Conservation (phyloP, 2,797 vertebrate species). For the Lycodopsis pacificus region DNA sequence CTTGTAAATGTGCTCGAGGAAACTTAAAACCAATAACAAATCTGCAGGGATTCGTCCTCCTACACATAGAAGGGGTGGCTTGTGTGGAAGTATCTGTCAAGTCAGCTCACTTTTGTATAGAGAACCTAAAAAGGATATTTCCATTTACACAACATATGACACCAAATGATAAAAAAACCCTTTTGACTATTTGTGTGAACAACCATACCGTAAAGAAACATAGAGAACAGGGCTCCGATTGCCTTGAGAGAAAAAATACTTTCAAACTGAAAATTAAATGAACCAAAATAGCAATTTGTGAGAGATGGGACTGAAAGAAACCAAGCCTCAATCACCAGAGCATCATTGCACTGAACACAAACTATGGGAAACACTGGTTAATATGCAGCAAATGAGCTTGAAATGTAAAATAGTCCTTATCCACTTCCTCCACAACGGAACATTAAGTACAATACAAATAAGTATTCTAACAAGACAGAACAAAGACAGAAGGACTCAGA, state of each 20-base stretch:
- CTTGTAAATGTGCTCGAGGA: background rate
- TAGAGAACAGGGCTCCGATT: background rate
- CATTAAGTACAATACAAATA: background rate
- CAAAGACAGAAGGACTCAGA: background rate
- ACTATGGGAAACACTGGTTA: constrained; percentile 27
- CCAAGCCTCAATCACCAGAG: constrained; percentile 22
- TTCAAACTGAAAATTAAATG: constrained; percentile 9
- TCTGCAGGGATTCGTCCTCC: background rate
- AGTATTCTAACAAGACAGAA: background rate
- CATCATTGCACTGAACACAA: constrained; percentile 3
- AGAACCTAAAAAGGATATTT: background rate
- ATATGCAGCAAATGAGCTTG: constrained; percentile 36
- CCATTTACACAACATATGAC: background rate
- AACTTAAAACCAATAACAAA: background rate
- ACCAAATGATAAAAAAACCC: background rate
- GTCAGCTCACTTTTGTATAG: background rate
- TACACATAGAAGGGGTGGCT: background rate
- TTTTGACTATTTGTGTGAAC: background rate
- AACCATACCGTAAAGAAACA: background rate
- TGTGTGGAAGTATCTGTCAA: background rate
- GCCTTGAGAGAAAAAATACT: background rate
- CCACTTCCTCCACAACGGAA: background rate
- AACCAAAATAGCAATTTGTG: background rate
- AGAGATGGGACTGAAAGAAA: constrained; percentile 30
- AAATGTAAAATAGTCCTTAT: constrained; percentile 22